phyloP scores from a whole-genome alignment of 2,113 vertebrate genomes.

The Henicopernis longicauda region DNA sequence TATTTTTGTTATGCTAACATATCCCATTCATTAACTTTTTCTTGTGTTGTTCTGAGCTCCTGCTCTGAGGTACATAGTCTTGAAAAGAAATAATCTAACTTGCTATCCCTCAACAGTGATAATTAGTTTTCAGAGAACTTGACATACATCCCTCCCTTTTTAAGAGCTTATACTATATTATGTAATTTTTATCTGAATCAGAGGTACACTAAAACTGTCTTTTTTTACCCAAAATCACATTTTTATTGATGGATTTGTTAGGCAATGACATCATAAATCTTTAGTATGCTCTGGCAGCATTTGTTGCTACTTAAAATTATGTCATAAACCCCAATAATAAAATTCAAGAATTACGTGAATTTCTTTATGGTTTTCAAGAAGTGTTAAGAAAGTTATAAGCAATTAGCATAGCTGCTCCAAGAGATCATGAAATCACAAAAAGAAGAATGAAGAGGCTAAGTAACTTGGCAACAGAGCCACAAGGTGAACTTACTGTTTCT shows the following conservation, averaged over 20 bases:
- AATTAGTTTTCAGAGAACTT: background rate
- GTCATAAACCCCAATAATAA: background rate
- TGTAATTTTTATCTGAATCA: background rate
- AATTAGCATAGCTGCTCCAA: background rate
- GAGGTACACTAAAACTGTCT: background rate
- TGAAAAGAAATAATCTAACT: background rate
- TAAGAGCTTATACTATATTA: background rate
- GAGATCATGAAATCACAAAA: background rate
- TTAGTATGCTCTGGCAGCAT: background rate
- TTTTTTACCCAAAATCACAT: background rate
- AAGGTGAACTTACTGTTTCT: background rate
- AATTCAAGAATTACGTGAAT: fast-evolving
- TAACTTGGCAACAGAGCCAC: background rate
- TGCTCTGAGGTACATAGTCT: background rate
- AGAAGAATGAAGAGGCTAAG: background rate
- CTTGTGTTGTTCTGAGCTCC: background rate
- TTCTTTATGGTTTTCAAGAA: background rate
- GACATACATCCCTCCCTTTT: fast-evolving
- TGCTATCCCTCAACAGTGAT: background rate
- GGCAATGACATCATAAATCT: background rate
- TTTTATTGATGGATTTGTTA: background rate
- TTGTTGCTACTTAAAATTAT: background rate
- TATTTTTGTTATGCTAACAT: background rate
- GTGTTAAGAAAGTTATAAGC: background rate
- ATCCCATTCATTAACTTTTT: background rate